Evolutionary conservation across 2,888 invertebrate species (phyloP), one percentile per base, ranked within the genome.

Genomic region (Tenthredo notha): DNA sequence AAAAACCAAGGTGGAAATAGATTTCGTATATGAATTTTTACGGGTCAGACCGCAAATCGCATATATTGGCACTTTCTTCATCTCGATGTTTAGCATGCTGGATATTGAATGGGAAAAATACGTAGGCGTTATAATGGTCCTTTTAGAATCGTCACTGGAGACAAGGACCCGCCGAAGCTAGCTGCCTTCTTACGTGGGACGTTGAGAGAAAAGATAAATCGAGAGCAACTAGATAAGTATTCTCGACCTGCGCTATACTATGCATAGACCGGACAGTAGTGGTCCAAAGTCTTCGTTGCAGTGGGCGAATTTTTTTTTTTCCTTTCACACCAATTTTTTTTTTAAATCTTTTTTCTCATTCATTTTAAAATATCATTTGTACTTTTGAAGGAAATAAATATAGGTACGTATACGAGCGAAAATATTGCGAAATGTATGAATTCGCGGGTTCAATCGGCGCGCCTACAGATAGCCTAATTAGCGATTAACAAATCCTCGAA

Each of bases 401-500:
- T 37, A 70, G 18, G 18, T n/a, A 50, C 50, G 18, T n/a, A n/a
- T 54, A 54, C 50, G 6, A 50, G 50, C 4, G n/a, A 50, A n/a
- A 43, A 47, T 12, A 54, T 54, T 5, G 61, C 12, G 61, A 10
- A 61, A 61, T 12, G 21, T 33, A 10, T 33, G 33, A 18, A 10
- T 50, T 50, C 33, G 33, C 21, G 33, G 9, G 70, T 25, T 15
- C 18, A 43, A 40, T 40, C 43, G 37, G 21, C 21, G 43, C 40
- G 77, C 54, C 54, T 33, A 54, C 47, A 29, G 29, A 77, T 33
- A 77, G 54, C 50, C 50, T 77, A 54, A 77, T 77, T 77, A 54
- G 77, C 33, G 77, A 54, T 77, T 77, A n/a, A 54, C 77, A 33
- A 77, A 43, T 43, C 43, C 74, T 0, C 74, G 43, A 74, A 74